Evolutionary conservation across 2,113 vertebrate genomes (phyloP).

Genomic region (Vombatus ursinus): DNA sequence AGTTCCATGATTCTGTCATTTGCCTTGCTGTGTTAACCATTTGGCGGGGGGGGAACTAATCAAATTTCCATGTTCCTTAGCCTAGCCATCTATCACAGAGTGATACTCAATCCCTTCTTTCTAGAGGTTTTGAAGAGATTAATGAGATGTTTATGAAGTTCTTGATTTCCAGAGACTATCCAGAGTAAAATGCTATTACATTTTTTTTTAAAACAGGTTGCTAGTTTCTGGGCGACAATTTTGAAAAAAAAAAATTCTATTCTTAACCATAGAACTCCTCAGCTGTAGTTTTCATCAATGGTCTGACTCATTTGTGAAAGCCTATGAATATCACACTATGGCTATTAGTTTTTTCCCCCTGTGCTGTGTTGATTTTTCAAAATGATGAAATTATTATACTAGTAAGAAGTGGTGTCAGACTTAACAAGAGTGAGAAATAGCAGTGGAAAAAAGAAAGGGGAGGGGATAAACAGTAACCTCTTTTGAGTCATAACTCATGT

Average conservation of each 20-base stretch:
- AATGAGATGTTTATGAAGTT: constrained; percentile 47
- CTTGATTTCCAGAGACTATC: constrained; percentile 40
- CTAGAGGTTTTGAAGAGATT: constrained; percentile 11
- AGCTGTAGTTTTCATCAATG: neutral
- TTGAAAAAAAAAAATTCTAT: neutral
- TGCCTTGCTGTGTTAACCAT: neutral
- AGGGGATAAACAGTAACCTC: neutral
- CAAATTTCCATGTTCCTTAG: neutral
- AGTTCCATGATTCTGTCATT: neutral
- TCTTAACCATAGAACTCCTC: neutral
- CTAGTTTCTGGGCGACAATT: neutral
- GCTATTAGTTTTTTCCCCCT: neutral
- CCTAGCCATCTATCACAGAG: neutral
- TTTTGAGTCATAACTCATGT: constrained; percentile 41
- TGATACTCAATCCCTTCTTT: constrained; percentile 2
- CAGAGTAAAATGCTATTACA: neutral
- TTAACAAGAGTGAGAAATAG: constrained; percentile 2
- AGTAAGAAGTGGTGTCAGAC: neutral
- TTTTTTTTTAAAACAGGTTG: neutral
- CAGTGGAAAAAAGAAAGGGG: neutral
- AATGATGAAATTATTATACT: neutral
- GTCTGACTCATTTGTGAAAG: neutral
- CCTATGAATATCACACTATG: constrained; percentile 6
- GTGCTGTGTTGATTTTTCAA: neutral
- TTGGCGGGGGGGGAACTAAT: neutral